These are phyloP conservation scores for Oplegnathus fasciatus DNA, from an alignment of 2,113 vertebrate species.

Conservation along the genomic window DNA sequence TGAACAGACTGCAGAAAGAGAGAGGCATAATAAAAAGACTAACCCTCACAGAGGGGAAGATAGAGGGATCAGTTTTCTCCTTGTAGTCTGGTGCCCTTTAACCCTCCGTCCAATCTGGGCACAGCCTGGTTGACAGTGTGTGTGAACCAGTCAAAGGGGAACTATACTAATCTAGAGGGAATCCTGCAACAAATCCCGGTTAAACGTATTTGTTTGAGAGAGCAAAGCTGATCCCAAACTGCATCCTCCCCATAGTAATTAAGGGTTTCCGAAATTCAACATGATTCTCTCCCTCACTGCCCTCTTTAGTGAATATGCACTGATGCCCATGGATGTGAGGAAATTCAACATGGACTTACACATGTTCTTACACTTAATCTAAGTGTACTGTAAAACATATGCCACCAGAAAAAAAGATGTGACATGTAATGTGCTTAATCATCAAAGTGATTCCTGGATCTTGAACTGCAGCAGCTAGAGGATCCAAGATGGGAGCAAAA, in stretches of 20 bases:
- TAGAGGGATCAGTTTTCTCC: neutral
- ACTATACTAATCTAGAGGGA: slow-evolving; percentile 9
- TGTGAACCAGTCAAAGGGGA: slow-evolving; percentile 1
- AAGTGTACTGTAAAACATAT: neutral
- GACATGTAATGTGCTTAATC: neutral
- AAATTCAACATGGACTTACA: neutral
- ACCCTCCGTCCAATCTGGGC: slow-evolving; percentile 14
- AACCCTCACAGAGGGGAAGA: slow-evolving; percentile 33
- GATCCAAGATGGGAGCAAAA: slow-evolving; percentile 6
- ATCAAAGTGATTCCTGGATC: neutral
- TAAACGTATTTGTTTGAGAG: slow-evolving; percentile 8
- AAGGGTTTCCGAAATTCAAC: neutral
- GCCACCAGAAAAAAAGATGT: neutral
- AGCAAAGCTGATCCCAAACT: neutral
- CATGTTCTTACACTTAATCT: too few species aligned
- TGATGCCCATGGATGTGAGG: neutral
- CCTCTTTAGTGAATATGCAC: neutral
- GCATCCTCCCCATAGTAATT: neutral
- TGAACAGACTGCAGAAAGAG: slow-evolving; percentile 44
- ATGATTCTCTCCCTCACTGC: neutral
- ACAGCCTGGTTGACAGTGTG: neutral
- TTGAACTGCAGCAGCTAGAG: neutral
- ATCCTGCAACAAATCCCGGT: slow-evolving; percentile 3
- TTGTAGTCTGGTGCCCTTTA: slow-evolving; percentile 10
- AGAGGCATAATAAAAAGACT: slow-evolving; percentile 48